Conservation (phyloP, 2,888 invertebrate species). For the Athetis lepigone region DNA sequence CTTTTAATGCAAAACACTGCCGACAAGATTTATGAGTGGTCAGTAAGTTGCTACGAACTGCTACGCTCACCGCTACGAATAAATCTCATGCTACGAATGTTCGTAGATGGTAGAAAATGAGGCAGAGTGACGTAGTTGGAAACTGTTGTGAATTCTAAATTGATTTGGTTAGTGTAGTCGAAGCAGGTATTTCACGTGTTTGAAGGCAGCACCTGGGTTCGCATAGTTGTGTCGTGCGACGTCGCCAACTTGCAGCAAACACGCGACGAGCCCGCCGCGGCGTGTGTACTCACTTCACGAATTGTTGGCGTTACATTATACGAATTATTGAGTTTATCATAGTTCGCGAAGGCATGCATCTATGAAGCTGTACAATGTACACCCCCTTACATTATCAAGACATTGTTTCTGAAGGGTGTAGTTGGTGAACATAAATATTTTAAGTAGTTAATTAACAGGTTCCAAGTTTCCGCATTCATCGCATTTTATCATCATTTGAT, state of each 20-base stretch:
- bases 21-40: slow-evolving; percentile 58
- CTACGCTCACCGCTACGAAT: slow-evolving; percentile 62
- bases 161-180: slow-evolving; percentile 60
- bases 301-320: slow-evolving; percentile 64
- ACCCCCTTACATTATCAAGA: slow-evolving; percentile 40
- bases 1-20: slow-evolving; percentile 52
- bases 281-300: slow-evolving; percentile 52
- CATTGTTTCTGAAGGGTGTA: slow-evolving; percentile 40
- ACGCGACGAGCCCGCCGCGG: slow-evolving; percentile 50
- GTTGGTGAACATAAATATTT: slow-evolving; percentile 16
- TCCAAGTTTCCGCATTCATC: neutral
- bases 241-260: slow-evolving; percentile 61
- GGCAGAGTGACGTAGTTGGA: slow-evolving; percentile 57
- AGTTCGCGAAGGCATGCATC: slow-evolving; percentile 48
- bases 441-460: slow-evolving; percentile 5
- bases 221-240: slow-evolving; percentile 58
- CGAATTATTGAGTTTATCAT: slow-evolving; percentile 58
- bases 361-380: slow-evolving; percentile 34
- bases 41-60: slow-evolving; percentile 61
- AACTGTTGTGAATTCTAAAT: slow-evolving; percentile 54
- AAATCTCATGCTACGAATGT: slow-evolving; percentile 45
- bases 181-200: slow-evolving; percentile 64
- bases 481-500: neutral
- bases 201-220: slow-evolving; percentile 56
- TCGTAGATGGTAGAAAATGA: slow-evolving; percentile 37